Base-by-base conservation (phyloP, 2,888 invertebrate genomes). In the Gryllus longicercus region DNA sequence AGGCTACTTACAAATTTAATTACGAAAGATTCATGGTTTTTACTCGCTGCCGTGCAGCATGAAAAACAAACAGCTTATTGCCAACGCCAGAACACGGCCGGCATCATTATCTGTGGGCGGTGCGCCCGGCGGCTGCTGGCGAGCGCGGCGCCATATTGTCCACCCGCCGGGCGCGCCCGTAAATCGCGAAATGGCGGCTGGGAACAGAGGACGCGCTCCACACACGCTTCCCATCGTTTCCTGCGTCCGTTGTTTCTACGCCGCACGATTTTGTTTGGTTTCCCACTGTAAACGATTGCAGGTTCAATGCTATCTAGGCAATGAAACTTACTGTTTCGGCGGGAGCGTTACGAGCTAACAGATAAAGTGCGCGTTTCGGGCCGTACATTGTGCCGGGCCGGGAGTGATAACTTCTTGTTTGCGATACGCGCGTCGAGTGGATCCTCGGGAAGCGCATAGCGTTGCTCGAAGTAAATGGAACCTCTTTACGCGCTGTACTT, bases 271-370 rank as follows among this genome's bases (percentile, higher is more conserved):
- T 63, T 63, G 63, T 63, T n/a, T 63, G 11, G n/a, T 18, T 63
- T 63, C 11, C 16, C n/a, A 63, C 16, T n/a, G 11, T 63, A 18
- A 14, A 63, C 16, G 63, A 38, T 3, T 5, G 38, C 38, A 63
- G 63, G n/a, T 63, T 63, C 63, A 63, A 63, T 63, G 14, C n/a
- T n/a, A 63, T 63, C 63, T 63, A 63, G 63, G n/a, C 63, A 63
- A 63, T 63, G n/a, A 63, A 63, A n/a, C 63, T 14, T n/a, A 63
- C 63, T n/a, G 14, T 18, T 63, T 63, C 63, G 63, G 5, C 63
- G 14, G 11, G 16, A n/a, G n/a, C 11, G n/a, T 63, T 63, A 63
- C 63, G 16, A 63, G n/a, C 63, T 3, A 63, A 63, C n/a, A 63
- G 63, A 14, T n/a, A 63, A 63, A 38, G 38, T 38, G 38, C 38